Evolutionary conservation across 2,797 vertebrate genomes (phyloP), one percentile per base, ranked within the genome.

Genomic region (Danio choprae): DNA sequence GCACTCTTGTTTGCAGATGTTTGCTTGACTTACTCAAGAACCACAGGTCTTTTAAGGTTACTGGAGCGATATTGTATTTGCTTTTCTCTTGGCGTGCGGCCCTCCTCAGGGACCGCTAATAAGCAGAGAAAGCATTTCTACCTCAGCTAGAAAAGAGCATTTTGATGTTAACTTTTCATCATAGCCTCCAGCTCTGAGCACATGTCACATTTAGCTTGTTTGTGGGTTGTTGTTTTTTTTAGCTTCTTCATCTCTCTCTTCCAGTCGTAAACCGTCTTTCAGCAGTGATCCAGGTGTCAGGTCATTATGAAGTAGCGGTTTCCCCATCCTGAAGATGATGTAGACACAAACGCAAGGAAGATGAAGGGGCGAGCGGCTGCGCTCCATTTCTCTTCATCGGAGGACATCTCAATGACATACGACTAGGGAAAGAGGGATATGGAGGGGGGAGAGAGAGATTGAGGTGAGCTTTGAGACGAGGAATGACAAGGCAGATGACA

Each of bases 401-500:
- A 81, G 74, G 82, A 84, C 50, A 62, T 77, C 76, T 82, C 51
- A 84, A 85, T 84, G 77, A 74, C 50, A n/a, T 80, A 67, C n/a
- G 68, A 51, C 74, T 48, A 13, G 73, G 40, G 11, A 44, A 55
- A 65, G 53, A 71, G 62, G 16, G 72, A 73, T 60, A 5, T 53
- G 29, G 40, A 53, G 69, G 50, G 58, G 50, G 65, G n/a, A 60
- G 73, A 59, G 44, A 79, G 43, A 80, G 67, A 80, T 80, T 74
- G 71, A 83, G 77, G 75, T 74, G 50, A 79, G 60, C 40, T 84
- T 50, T n/a, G 18, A 64, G 60, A 84, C 53, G 22, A 82, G 50
- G 74, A 78, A 73, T 87, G 84, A 83, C 80, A 75, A 68, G 78
- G 36, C 41, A 64, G 75, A 78, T 84, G 84, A 76, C 84, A 85